Base-by-base conservation (phyloP, 2,113 vertebrate genomes). In the Anhinga rufa region DNA sequence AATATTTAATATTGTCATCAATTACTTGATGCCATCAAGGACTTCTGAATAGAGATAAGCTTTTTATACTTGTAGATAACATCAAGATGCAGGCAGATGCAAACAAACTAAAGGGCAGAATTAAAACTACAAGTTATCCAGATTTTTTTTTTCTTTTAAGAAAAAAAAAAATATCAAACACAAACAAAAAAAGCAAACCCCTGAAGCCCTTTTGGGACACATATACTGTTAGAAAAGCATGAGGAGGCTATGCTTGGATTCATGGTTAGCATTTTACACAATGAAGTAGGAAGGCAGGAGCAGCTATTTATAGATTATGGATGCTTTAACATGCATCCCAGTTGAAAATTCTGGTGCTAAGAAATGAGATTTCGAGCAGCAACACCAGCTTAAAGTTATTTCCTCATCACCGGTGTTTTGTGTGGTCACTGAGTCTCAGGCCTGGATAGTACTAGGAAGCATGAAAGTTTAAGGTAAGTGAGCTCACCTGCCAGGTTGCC, bases 341-440 rank as follows among this genome's bases (percentile, higher is more conserved):
- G 9, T 22, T 20, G 14, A 90, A 75, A 92, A 64, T 20, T n/a
- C n/a, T 70, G 31, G 9, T 38, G 32, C 28, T 61, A 76, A 69
- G 40, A 92, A 92, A 77, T 9, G 15, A 88, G 8, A 38, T 48
- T 75, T 81, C 60, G 79, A 82, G 42, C 12, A 78, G 29, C 38
- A 75, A 58, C 19, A 85, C 2, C 24, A 65, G 26, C 80, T 72
- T n/a, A 26, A 64, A 91, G 14, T n/a, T 81, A 78, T 46, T 76
- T 86, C 68, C 72, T 62, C 17, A 28, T 26, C 46, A 40, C 5
- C 0, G 0, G 9, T 66, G 31, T 54, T 60, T 5, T 0, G 0
- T 46, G 8, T 25, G n/a, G 0, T 13, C 5, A 11, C 3, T 1
- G 42, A 19, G 62, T 19, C 46, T 92, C 38, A 48, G 22, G 32